These are phyloP conservation scores for Hypena proboscidalis DNA, from an alignment of 2,888 invertebrate genomes.

Conservation along the genomic window DNA sequence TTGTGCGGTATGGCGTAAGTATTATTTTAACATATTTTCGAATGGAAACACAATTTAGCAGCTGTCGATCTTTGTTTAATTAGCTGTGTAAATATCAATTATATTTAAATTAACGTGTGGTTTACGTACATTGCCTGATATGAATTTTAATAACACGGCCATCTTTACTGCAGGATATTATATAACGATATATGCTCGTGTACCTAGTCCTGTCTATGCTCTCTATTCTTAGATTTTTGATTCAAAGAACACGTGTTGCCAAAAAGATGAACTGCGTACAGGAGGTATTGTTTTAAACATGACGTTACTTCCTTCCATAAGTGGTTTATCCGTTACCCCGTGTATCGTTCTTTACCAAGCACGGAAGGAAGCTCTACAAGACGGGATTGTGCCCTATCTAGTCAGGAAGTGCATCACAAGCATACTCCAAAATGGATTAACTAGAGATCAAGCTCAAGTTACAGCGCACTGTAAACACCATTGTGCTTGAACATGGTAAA, in stretches of 20 bases:
- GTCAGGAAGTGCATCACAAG: constrained; percentile 70
- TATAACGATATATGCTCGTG: no score
- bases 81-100: no score
- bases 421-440: constrained; percentile 68
- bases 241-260: constrained; percentile 10
- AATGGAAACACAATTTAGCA: no score
- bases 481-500: constrained; percentile 18
- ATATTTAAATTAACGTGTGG: no score
- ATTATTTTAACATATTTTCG: no score
- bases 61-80: no score
- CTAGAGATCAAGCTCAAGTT: constrained; percentile 63
- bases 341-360: constrained; percentile 52
- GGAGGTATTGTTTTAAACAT: neutral
- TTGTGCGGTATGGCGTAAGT: no score
- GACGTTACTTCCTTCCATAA: constrained; percentile 58
- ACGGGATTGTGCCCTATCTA: constrained; percentile 71
- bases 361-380: constrained; percentile 80
- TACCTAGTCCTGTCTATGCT: no score
- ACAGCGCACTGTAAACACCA: constrained; percentile 56
- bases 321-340: constrained; percentile 73
- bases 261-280: neutral
- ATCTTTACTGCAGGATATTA: no score
- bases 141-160: no score
- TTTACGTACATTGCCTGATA: no score
- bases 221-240: no score